Evolutionary conservation across 1,140 invertebrate species (phyloP), one percentile per base, ranked within the genome.

Genomic region (Glossosoma conforme): DNA sequence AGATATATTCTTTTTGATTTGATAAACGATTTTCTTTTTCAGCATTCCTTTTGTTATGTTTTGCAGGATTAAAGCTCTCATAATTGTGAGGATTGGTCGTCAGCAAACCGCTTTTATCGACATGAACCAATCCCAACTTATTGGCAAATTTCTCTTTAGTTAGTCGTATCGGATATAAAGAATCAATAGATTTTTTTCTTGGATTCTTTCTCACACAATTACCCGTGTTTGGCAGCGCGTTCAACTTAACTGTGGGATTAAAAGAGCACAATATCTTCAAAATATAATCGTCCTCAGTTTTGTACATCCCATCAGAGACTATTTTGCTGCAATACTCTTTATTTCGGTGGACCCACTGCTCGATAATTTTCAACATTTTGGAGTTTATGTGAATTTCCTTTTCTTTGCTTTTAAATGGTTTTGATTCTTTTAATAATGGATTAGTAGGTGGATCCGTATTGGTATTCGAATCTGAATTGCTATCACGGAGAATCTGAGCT

Each of bases 61-160:
- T 35, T 35, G n/a, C n/a, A n/a, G n/a, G n/a, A n/a, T n/a, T n/a
- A n/a, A n/a, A n/a, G n/a, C n/a, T n/a, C n/a, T n/a, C n/a, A n/a
- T n/a, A n/a, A n/a, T n/a, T n/a, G n/a, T n/a, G n/a, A n/a, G n/a
- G n/a, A n/a, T n/a, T n/a, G n/a, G n/a, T n/a, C n/a, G n/a, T n/a
- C n/a, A n/a, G n/a, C n/a, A n/a, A n/a, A n/a, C n/a, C n/a, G n/a
- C n/a, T n/a, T n/a, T n/a, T n/a, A n/a, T n/a, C n/a, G 6, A 21
- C 44, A 10, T 45, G 50, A 30, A 46, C 15, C 14, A 52, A 28
- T 0, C 50, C 50, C 8, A 52, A 19, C 11, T 46, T 20, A 22
- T 40, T 20, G 2, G 24, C 43, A 41, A 52, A 52, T 25, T 52
- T 44, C 15, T 37, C 44, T 25, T 52, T 42, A 40, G 15, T 45